phyloP scores from a whole-genome alignment of 2,888 invertebrate genomes.

The Dione juno region DNA sequence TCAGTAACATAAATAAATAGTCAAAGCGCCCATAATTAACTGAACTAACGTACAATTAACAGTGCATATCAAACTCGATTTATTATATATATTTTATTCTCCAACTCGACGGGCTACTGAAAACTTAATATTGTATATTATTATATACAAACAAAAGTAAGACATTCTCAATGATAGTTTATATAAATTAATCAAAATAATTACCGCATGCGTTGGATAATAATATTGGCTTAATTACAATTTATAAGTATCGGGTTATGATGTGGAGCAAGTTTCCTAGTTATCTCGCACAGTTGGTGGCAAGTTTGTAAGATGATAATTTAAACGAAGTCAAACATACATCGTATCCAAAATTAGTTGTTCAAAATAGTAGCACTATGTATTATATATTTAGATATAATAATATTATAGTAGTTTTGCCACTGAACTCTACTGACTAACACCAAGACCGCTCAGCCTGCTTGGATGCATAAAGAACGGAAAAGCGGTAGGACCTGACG shows the following conservation, averaged over 20 bases:
- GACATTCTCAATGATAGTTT: not conserved
- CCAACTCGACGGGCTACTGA: not conserved
- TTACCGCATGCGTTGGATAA: conserved; percentile 30
- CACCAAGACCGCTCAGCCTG: no score
- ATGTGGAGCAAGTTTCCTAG: conserved; percentile 46
- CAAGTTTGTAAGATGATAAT: conserved; percentile 54
- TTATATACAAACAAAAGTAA: conserved; percentile 4
- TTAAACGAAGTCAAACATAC: conserved; percentile 48
- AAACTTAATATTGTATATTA: not conserved
- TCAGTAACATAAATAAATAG: not conserved
- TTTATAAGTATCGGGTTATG: conserved; percentile 41
- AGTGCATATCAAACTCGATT: not conserved
- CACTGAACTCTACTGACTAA: no score
- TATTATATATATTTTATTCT: not conserved
- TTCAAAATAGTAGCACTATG: not conserved
- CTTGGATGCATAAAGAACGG: no score
- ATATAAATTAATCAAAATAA: conserved; percentile 35
- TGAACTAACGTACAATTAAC: no score
- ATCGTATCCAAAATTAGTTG: conserved; percentile 40
- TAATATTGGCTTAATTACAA: conserved; percentile 40
- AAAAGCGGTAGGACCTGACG: no score
- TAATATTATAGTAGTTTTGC: no score
- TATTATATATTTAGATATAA: no score
- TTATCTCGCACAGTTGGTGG: conserved; percentile 46
- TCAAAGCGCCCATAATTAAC: not conserved